Evolutionary conservation across 2,797 vertebrate genomes (phyloP).

Genomic region (Australoheros facetus): DNA sequence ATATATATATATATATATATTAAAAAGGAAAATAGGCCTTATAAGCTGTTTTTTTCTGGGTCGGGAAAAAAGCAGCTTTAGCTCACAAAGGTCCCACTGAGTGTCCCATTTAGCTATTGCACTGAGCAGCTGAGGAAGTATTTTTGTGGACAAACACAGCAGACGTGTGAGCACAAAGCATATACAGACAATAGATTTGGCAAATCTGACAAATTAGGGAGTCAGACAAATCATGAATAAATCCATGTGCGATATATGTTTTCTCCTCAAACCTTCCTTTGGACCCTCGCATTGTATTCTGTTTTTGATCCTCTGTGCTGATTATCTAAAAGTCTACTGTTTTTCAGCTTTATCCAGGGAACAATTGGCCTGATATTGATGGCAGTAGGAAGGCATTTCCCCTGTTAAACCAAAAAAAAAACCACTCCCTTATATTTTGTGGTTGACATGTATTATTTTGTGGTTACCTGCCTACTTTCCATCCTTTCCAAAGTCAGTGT

Average conservation of each 20-base stretch:
- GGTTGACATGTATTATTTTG: not conserved
- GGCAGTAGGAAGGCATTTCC: not conserved
- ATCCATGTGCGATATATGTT: not conserved
- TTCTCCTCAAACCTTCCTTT: not conserved
- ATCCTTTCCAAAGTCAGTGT: not conserved
- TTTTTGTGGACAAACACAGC: slow-evolving; percentile 11
- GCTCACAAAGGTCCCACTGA: slow-evolving; percentile 21
- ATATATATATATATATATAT: no score
- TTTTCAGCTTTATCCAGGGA: not conserved
- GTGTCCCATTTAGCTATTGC: slow-evolving; percentile 21
- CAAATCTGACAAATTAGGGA: not conserved
- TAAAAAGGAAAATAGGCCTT: no score
- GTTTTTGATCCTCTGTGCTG: no score
- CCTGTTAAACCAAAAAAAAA: not conserved
- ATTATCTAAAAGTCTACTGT: no score
- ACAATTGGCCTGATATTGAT: not conserved
- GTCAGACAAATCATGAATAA: not conserved
- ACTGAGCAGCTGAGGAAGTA: not conserved
- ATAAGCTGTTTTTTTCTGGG: slow-evolving; percentile 25
- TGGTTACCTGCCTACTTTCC: not conserved
- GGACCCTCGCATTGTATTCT: no score
- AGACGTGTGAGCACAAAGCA: slow-evolving; percentile 3
- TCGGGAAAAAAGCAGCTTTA: slow-evolving; percentile 14
- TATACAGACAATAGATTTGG: not conserved
- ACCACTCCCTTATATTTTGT: not conserved